phyloP scores from a whole-genome alignment of 2,888 invertebrate genomes.

The Ennomos erosarius region DNA sequence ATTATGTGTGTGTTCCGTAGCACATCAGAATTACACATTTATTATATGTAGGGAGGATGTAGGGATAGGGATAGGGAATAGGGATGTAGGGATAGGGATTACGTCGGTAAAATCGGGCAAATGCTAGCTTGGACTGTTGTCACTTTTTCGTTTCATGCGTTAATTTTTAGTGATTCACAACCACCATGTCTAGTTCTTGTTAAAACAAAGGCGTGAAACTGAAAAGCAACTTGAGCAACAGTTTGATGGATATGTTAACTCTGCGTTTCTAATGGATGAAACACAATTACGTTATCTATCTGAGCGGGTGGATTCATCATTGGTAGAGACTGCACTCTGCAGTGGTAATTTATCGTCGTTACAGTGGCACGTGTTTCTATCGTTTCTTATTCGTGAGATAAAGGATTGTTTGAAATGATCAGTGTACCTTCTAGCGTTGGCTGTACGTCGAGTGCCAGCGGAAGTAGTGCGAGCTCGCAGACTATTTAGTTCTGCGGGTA shows the following conservation, averaged over 20 bases:
- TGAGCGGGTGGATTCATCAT: neutral
- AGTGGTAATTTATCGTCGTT: slow-evolving; percentile 4
- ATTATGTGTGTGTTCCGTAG: too few relatives aligned
- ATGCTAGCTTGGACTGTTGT: too few relatives aligned
- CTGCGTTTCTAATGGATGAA: too few relatives aligned
- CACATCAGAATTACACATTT: too few relatives aligned
- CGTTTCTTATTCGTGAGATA: neutral
- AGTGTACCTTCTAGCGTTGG: slow-evolving; percentile 73
- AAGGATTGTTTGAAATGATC: neutral
- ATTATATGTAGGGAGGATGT: too few relatives aligned
- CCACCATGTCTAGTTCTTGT: too few relatives aligned
- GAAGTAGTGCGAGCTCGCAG: slow-evolving; percentile 74
- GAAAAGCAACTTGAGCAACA: neutral
- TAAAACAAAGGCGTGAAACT: neutral
- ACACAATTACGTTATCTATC: too few relatives aligned
- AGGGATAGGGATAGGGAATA: too few relatives aligned
- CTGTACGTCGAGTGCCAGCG: slow-evolving; percentile 76
- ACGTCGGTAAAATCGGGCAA: too few relatives aligned
- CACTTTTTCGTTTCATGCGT: too few relatives aligned
- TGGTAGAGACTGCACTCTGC: neutral
- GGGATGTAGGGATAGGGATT: too few relatives aligned
- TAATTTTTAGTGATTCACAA: too few relatives aligned
- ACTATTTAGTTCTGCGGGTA: slow-evolving; percentile 64
- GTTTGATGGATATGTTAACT: neutral
- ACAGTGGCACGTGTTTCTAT: neutral